These are phyloP conservation scores for Cavia porcellus DNA, from an alignment of 2,113 vertebrate genomes.

Conservation along the genomic window DNA sequence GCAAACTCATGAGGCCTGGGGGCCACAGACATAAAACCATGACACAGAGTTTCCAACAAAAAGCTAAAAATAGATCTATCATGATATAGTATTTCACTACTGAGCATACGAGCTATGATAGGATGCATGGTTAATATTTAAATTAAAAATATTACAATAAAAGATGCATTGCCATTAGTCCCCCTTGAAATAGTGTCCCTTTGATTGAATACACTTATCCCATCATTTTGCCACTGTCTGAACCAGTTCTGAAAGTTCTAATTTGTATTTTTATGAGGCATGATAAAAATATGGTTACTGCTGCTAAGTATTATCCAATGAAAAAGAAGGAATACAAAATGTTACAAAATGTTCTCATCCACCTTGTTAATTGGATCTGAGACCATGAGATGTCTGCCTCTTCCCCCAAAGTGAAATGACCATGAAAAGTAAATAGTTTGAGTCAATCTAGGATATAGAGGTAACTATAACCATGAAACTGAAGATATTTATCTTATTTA, in stretches of 20 bases:
- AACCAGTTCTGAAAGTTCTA: background rate
- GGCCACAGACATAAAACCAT: too few species aligned
- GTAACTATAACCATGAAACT: background rate
- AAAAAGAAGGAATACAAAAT: background rate
- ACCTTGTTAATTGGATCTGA: background rate
- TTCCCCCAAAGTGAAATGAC: background rate
- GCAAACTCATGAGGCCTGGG: too few species aligned
- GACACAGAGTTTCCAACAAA: background rate
- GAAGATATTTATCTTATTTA: background rate
- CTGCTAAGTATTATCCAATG: background rate
- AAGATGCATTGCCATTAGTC: background rate
- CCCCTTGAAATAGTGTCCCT: background rate
- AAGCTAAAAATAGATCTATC: too few species aligned
- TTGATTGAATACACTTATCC: background rate
- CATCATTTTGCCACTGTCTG: background rate
- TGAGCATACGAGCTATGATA: background rate
- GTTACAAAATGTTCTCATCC: background rate
- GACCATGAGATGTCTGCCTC: background rate
- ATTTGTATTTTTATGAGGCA: background rate
- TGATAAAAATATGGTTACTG: background rate
- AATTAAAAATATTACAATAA: background rate
- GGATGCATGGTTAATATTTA: background rate
- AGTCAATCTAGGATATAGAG: background rate
- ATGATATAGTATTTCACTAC: background rate
- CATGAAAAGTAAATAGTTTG: background rate